Evolutionary conservation across 2,888 invertebrate species (phyloP), one percentile per base, ranked within the genome.

Genomic region (Aethes cnicana): DNA sequence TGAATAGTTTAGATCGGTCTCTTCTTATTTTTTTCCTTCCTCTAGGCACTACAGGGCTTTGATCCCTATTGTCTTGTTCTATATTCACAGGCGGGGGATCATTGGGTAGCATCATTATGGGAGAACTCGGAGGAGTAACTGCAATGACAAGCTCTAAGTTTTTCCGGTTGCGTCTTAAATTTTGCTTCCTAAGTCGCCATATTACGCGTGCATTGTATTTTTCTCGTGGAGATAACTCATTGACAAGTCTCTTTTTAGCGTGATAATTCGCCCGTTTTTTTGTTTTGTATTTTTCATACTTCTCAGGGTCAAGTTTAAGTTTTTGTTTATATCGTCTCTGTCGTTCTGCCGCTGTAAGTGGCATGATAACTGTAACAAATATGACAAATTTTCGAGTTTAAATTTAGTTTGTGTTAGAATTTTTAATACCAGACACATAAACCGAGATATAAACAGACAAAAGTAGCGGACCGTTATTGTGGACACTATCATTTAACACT

Each of bases 151-250:
- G 9, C 2, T 35, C 8, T 14, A 35, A 5, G 9, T 35, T 35
- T 17, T 35, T 12, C 9, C 18, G 26, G 7, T 9, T 18, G 9
- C 28, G 12, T 4, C 36, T 16, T 3, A 8, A 26, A 11, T 17
- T 20, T 11, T 14, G 23, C 21, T 39, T n/a, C 23, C 12, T 32
- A 1, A 39, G 8, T 16, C 32, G 39, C 48, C 48, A 41, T 12
- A 18, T 17, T 11, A 30, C 11, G 12, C 32, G 39, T 3, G 23
- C 32, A 2, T 48, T 28, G 7, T 33, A 7, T n/a, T n/a, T n/a
- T 9, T 26, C 26, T 7, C 6, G 9, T 26, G 26, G n/a, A n/a
- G 26, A 5, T 4, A 26, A 2, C n/a, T 12, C 37, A 3, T 12
- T 37, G 2, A 16, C 17, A 7, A 37, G 9, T 4, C 11, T 26